Evolutionary conservation across 2,797 vertebrate species (phyloP).

Genomic region (Spea hammondii): DNA sequence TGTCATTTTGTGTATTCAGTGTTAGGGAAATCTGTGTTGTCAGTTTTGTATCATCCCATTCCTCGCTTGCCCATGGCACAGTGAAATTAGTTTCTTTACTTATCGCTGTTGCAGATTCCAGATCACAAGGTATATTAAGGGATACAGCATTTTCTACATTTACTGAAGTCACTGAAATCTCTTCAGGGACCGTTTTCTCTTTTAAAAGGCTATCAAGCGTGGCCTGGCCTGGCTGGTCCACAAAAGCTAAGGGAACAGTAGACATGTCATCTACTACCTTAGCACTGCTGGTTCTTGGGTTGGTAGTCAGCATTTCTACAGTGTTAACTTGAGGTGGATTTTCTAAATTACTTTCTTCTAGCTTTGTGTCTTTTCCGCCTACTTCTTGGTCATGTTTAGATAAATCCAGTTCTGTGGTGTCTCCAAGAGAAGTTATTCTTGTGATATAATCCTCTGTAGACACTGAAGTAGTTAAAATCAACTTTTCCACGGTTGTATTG

Average conservation of each 20-base stretch:
- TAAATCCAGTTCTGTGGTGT: constrained; percentile 26
- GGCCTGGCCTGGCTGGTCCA: neutral
- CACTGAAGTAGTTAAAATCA: constrained; percentile 53
- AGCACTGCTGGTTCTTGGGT: constrained; percentile 46
- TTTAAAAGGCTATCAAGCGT: neutral
- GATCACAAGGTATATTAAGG: neutral
- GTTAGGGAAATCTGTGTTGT: constrained; percentile 24
- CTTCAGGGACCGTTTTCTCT: neutral
- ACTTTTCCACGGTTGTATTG: constrained; percentile 46
- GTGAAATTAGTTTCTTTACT: neutral
- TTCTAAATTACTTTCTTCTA: neutral
- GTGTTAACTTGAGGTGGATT: constrained; percentile 40
- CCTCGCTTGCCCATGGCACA: constrained; percentile 45
- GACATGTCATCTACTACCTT: neutral
- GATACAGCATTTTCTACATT: constrained; percentile 2
- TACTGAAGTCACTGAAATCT: neutral
- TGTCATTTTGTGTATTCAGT: neutral
- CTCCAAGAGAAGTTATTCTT: neutral
- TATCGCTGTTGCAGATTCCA: neutral
- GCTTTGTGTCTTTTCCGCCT: constrained; percentile 33
- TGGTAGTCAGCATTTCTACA: constrained; percentile 16
- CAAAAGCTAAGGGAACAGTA: constrained; percentile 3
- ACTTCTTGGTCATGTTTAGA: constrained; percentile 9
- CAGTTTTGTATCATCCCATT: constrained; percentile 73
- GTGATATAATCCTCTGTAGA: neutral